Percentiles rank a stretch among this genome's conserved stretches.
These are phyloP conservation scores for Tamias sibiricus DNA, from an alignment of 2,113 vertebrate genomes.

Conservation along the genomic window DNA sequence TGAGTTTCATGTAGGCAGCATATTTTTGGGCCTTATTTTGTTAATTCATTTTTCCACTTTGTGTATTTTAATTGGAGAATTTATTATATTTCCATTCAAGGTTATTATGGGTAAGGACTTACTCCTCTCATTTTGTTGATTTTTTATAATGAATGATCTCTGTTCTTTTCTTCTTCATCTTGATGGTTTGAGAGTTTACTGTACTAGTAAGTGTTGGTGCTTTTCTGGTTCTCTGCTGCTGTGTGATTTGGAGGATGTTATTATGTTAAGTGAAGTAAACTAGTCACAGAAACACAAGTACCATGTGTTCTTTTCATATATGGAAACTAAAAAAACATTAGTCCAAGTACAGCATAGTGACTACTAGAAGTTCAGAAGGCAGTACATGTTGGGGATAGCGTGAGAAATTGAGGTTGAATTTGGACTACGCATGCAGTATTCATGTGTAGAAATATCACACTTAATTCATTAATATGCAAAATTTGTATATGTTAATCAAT, in stretches of 20 bases:
- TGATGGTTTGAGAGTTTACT: not conserved
- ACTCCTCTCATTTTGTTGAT: not conserved
- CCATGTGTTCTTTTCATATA: not conserved
- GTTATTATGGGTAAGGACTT: not conserved
- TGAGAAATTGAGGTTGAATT: not conserved
- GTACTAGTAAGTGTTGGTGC: not conserved
- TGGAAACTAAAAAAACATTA: not conserved
- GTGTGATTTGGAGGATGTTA: not conserved
- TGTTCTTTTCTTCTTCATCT: not conserved
- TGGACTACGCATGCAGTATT: not conserved
- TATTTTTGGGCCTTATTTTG: not conserved
- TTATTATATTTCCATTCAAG: not conserved
- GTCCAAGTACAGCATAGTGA: not conserved
- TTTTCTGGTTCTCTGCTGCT: not conserved
- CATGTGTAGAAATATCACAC: too few relatives aligned
- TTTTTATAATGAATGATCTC: not conserved
- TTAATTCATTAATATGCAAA: not conserved
- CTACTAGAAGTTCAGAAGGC: not conserved
- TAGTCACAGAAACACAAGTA: not conserved
- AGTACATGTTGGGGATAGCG: too few relatives aligned
- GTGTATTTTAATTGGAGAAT: not conserved
- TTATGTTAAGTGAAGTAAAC: not conserved
- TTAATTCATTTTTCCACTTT: too few relatives aligned
- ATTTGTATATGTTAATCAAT: not conserved
- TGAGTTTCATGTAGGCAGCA: too few relatives aligned